These are phyloP conservation scores for Ruditapes philippinarum DNA, from an alignment of 1,140 invertebrate species.

Conservation along the genomic window DNA sequence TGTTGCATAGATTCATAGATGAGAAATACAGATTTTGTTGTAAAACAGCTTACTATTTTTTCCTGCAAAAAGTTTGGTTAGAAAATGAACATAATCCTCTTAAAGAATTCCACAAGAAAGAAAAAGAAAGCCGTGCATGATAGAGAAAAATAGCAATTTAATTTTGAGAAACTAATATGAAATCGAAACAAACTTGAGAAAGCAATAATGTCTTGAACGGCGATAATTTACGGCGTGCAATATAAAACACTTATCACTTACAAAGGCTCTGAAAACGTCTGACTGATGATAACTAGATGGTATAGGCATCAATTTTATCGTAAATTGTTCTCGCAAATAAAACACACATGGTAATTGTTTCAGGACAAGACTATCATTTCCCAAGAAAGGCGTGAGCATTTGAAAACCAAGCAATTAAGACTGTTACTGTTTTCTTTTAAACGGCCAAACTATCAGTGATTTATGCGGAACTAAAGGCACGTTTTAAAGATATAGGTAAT, in stretches of 20 bases:
- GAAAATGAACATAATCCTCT: neutral
- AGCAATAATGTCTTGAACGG: constrained; percentile 27
- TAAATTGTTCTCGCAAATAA: constrained; percentile 41
- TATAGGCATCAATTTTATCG: constrained; percentile 50
- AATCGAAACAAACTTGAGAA: constrained; percentile 39
- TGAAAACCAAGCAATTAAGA: constrained; percentile 52
- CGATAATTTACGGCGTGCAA: constrained; percentile 32
- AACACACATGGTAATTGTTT: constrained; percentile 61
- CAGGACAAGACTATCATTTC: constrained; percentile 34
- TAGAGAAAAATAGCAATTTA: constrained; percentile 20
- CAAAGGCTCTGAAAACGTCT: constrained; percentile 6
- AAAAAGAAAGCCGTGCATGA: neutral
- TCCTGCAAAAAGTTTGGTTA: neutral
- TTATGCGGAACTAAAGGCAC: constrained; percentile 34
- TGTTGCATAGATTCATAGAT: no score
- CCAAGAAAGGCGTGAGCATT: constrained; percentile 24
- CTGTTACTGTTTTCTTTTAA: neutral
- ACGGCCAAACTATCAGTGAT: constrained; percentile 22
- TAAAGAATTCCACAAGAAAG: neutral
- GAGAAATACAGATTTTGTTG: no score
- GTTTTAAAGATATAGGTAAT: constrained; percentile 31
- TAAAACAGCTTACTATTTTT: no score
- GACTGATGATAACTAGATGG: constrained; percentile 28
- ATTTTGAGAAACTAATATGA: constrained; percentile 45
- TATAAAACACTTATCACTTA: constrained; percentile 43